phyloP scores from a whole-genome alignment of 2,113 vertebrate genomes.

The Emydocephalus ijimae region DNA sequence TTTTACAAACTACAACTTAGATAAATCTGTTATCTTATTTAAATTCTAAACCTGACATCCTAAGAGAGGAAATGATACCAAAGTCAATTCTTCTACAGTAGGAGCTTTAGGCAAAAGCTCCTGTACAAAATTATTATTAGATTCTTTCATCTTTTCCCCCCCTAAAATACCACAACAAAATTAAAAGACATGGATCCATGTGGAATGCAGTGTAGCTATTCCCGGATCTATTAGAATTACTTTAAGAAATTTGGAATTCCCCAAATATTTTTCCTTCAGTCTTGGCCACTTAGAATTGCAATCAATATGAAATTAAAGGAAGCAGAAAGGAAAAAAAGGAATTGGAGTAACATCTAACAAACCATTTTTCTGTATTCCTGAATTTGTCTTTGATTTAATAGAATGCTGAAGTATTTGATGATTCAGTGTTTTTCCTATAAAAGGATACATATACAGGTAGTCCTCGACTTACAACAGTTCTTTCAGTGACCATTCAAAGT shows the following conservation, averaged over 20 bases:
- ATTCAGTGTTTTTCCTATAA: constrained; percentile 63
- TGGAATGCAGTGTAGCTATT: constrained; percentile 68
- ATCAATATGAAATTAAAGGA: constrained; percentile 65
- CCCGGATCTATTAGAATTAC: constrained; percentile 60
- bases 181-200: constrained; percentile 61
- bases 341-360: constrained; percentile 70
- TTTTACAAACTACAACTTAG: constrained; percentile 44
- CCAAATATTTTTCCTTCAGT: constrained; percentile 60
- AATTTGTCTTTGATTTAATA: constrained; percentile 47
- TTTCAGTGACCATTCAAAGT: too few relatives aligned
- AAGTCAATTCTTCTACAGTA: constrained; percentile 63
- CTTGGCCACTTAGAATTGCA: constrained; percentile 66
- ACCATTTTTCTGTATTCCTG: constrained; percentile 49
- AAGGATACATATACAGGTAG: constrained; percentile 39
- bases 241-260: constrained; percentile 65
- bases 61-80: constrained; percentile 52
- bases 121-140: constrained; percentile 58
- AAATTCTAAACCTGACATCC: constrained; percentile 41
- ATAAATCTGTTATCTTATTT: constrained; percentile 59
- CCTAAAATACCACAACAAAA: constrained; percentile 58
- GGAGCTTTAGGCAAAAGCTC: constrained; percentile 57
- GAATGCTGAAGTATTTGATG: constrained; percentile 34
- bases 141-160: constrained; percentile 54
- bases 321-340: constrained; percentile 62
- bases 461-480: too few relatives aligned